phyloP scores from a whole-genome alignment of 2,113 vertebrate species.

The Silurus meridionalis region DNA sequence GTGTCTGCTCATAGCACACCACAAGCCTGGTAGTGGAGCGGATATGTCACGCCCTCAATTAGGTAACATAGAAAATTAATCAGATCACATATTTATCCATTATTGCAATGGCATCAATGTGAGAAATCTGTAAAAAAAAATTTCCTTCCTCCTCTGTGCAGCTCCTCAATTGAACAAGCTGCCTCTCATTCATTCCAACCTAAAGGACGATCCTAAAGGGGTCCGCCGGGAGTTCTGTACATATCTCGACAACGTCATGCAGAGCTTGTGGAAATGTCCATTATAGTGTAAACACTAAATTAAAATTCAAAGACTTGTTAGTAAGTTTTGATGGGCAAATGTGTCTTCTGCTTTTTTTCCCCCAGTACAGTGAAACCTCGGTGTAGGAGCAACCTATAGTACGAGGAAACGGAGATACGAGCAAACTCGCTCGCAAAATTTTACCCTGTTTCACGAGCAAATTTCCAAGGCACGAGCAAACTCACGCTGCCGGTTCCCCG shows the following conservation, averaged over 20 bases:
- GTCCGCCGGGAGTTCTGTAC: constrained; percentile 82
- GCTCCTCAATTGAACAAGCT: constrained; percentile 82
- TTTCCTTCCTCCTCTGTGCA: constrained; percentile 61
- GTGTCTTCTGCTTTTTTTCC: background rate
- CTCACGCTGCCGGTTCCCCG: no score
- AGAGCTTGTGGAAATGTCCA: constrained; percentile 90
- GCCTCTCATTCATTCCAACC: constrained; percentile 84
- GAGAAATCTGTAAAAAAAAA: background rate
- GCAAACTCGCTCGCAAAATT: no score
- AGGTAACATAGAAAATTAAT: constrained; percentile 67
- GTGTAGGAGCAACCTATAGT: no score
- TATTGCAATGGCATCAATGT: background rate
- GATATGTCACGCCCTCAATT: constrained; percentile 72
- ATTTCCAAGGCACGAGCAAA: no score
- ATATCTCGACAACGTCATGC: constrained; percentile 82
- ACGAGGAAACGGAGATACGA: no score
- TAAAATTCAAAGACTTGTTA: background rate
- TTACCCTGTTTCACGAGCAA: no score
- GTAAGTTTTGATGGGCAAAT: background rate
- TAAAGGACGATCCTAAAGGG: constrained; percentile 91
- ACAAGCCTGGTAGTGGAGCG: constrained; percentile 82
- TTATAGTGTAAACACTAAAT: constrained; percentile 76
- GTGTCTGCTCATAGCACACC: constrained; percentile 91
- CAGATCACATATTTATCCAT: background rate
- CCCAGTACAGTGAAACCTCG: no score